phyloP scores from a whole-genome alignment of 2,888 invertebrate species.

The Plagiodera versicolora region DNA sequence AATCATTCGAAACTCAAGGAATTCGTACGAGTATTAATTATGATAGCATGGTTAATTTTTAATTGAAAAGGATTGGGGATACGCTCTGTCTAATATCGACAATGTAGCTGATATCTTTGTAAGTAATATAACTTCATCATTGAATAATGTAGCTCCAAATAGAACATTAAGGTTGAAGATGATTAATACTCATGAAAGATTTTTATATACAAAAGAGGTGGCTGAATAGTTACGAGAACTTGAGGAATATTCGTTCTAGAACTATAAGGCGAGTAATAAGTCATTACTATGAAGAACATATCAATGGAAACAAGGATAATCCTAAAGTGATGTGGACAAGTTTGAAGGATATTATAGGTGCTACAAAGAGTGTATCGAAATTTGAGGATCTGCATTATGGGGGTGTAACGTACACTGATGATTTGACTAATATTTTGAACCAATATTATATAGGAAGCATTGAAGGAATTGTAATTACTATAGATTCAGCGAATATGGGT shows the following conservation, averaged over 20 bases:
- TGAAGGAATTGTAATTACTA: neutral
- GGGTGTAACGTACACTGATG: neutral
- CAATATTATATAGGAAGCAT: conserved; percentile 1
- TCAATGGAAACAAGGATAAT: conserved; percentile 9
- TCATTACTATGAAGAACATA: neutral
- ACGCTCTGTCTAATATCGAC: neutral
- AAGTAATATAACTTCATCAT: neutral
- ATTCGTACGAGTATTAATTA: neutral
- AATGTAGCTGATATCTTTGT: neutral
- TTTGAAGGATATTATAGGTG: conserved; percentile 1
- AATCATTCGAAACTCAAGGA: neutral
- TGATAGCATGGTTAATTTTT: conserved; percentile 2
- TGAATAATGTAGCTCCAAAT: too few relatives aligned
- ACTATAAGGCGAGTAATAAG: neutral
- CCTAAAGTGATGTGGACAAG: conserved; percentile 7
- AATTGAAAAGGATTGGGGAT: neutral
- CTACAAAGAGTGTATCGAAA: conserved; percentile 2
- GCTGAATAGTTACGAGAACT: too few relatives aligned
- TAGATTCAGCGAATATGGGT: neutral
- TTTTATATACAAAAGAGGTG: too few relatives aligned
- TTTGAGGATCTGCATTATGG: too few relatives aligned
- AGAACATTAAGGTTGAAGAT: too few relatives aligned
- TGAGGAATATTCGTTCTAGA: too few relatives aligned
- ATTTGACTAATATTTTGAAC: conserved; percentile 11
- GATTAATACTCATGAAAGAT: too few relatives aligned